Evolutionary conservation across 2,113 vertebrate genomes (phyloP), one percentile per base, ranked within the genome.

Genomic region (Rallus limicola): DNA sequence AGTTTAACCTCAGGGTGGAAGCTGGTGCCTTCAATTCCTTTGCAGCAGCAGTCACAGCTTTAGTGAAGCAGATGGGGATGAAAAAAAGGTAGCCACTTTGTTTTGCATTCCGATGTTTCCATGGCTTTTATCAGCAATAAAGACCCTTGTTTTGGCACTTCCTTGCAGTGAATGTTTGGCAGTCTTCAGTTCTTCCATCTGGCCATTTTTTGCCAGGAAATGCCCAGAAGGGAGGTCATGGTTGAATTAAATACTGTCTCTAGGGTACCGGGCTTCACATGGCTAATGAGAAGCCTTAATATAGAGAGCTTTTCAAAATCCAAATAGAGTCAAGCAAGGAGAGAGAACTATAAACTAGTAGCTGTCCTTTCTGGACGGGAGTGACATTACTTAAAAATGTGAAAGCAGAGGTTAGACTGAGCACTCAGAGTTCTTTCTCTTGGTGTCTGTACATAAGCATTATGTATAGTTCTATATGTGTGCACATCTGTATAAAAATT

Each of bases 131-230:
- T 93, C 50, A 70, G 88, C 74, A 94, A 89, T 96, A 95, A 92
- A 92, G 92, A 82, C 77, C 70, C 84, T 94, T 93, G 88, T 85
- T 92, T 91, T 96, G 93, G 83, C 86, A 94, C 71, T 92, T 93
- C 86, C 91, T 95, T 91, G 58, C 92, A 94, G n/a, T 92, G 88
- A 93, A 85, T 93, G 86, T 86, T 94, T 96, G 93, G 92, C 93
- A 89, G 70, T 48, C 84, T 84, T 94, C 72, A 85, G 74, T 74
- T 72, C 58, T 87, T 93, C 81, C 70, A 92, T 94, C 93, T 96
- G 81, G 70, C 72, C 62, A 34, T 56, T 93, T 94, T 92, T 97
- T 96, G 95, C 95, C 88, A 93, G 96, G 88, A 95, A 94, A 72
- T 94, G 67, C 86, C 92, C 83, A 91, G 89, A 95, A 96, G 94